Conservation (phyloP, 2,113 vertebrate species). For the Chionodraco myersi region DNA sequence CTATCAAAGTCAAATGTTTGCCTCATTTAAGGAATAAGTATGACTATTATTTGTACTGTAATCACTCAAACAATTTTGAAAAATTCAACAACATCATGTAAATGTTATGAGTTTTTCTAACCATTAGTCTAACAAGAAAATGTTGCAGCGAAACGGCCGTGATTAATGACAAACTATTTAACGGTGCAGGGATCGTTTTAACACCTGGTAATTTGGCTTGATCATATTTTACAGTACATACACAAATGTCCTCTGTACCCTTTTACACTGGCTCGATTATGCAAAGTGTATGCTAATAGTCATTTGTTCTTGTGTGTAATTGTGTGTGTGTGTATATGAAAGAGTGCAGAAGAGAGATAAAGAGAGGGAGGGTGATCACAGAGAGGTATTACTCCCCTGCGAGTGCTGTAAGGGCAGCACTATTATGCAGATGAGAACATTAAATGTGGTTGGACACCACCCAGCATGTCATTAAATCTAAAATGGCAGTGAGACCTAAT, state of each 20-base stretch:
- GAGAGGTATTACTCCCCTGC: slow-evolving; percentile 45
- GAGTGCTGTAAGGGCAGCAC: slow-evolving; percentile 50
- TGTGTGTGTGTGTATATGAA: slow-evolving; percentile 9
- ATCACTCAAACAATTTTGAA: not conserved
- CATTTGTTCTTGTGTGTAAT: slow-evolving; percentile 16
- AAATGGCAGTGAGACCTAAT: slow-evolving; percentile 64
- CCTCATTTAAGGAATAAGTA: not conserved
- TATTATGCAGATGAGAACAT: slow-evolving; percentile 79
- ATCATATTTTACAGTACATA: slow-evolving; percentile 37
- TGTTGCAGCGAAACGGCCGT: not conserved
- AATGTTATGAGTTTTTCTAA: not conserved
- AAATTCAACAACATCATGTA: not conserved
- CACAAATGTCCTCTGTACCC: slow-evolving; percentile 43
- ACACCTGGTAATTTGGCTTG: slow-evolving; percentile 20
- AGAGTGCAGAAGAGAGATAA: slow-evolving; percentile 45
- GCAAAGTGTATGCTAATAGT: slow-evolving; percentile 57
- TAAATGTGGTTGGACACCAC: slow-evolving; percentile 65
- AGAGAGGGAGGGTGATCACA: slow-evolving; percentile 59
- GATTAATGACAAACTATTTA: slow-evolving; percentile 26
- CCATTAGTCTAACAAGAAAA: not conserved
- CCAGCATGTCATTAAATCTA: slow-evolving; percentile 70
- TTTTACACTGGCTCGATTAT: slow-evolving; percentile 51
- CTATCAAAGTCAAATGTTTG: slow-evolving; percentile 11
- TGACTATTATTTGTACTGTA: not conserved
- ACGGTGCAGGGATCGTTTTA: slow-evolving; percentile 30